phyloP scores from a whole-genome alignment of 2,113 vertebrate species.

The Alces alces region DNA sequence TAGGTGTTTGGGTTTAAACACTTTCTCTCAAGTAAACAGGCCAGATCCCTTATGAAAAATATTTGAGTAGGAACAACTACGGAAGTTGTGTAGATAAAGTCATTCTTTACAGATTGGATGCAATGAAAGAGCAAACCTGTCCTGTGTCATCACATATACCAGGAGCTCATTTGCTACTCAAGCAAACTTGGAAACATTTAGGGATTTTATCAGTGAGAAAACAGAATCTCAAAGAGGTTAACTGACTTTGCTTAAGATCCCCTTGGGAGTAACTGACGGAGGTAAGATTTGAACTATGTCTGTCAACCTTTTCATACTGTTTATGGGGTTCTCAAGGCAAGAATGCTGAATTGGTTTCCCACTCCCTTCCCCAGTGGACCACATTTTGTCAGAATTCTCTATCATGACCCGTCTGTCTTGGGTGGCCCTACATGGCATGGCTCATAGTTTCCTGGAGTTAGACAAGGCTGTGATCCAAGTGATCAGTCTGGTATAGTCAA shows the following conservation, averaged over 20 bases:
- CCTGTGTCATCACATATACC: neutral
- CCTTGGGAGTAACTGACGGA: neutral
- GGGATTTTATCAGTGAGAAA: neutral
- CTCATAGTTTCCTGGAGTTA: neutral
- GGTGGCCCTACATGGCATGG: neutral
- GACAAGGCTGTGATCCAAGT: neutral
- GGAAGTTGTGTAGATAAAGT: neutral
- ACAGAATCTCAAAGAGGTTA: neutral
- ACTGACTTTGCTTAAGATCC: neutral
- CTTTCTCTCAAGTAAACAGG: neutral
- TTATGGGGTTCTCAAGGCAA: neutral
- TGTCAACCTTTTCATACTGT: neutral
- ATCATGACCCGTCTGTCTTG: neutral
- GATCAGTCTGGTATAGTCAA: neutral
- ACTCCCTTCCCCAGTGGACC: neutral
- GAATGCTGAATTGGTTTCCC: neutral
- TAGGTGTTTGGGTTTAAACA: neutral
- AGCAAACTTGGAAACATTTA: neutral
- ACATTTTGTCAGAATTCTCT: neutral
- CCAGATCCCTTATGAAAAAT: neutral
- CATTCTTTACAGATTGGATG: neutral
- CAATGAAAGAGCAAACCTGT: neutral
- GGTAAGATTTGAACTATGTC: neutral
- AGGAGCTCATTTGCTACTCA: neutral
- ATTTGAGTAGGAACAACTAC: neutral